phyloP scores from a whole-genome alignment of 2,113 vertebrate species.

The Protomyctophum bolini region DNA sequence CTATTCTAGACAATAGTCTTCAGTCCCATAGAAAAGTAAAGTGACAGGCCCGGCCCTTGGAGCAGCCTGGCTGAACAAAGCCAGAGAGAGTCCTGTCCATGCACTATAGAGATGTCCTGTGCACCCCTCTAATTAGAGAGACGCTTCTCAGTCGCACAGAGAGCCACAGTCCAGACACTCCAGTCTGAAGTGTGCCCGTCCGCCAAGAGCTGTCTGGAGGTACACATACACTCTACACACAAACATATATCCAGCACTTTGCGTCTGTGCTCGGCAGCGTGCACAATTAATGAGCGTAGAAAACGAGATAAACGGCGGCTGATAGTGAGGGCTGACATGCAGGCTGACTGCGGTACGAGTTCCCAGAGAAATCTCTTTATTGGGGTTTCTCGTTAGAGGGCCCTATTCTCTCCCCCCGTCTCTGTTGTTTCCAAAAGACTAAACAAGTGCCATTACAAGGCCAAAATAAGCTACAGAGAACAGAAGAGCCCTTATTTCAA shows the following conservation, averaged over 20 bases:
- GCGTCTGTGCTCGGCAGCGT: constrained; percentile 20
- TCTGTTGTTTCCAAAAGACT: constrained; percentile 76
- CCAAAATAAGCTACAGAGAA: constrained; percentile 37
- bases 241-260: constrained; percentile 19
- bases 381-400: constrained; percentile 58
- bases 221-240: constrained; percentile 3
- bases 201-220: constrained; percentile 54
- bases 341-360: constrained; percentile 31
- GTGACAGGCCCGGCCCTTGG: constrained; percentile 63
- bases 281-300: constrained; percentile 61
- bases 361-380: constrained; percentile 61
- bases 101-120: constrained; percentile 65
- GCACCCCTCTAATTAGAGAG: constrained; percentile 73
- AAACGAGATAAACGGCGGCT: constrained; percentile 70
- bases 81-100: constrained; percentile 58
- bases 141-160: constrained; percentile 62
- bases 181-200: constrained; percentile 73
- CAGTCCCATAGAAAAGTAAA: constrained; percentile 70
- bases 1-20: constrained; percentile 39
- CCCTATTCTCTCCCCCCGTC: constrained; percentile 40
- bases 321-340: constrained; percentile 61
- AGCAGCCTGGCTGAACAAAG: constrained; percentile 71
- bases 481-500: constrained; percentile 75
- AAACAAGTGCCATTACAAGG: constrained; percentile 72
- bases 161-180: constrained; percentile 68